phyloP scores from a whole-genome alignment of 2,797 vertebrate species.

The Poecile montanus region DNA sequence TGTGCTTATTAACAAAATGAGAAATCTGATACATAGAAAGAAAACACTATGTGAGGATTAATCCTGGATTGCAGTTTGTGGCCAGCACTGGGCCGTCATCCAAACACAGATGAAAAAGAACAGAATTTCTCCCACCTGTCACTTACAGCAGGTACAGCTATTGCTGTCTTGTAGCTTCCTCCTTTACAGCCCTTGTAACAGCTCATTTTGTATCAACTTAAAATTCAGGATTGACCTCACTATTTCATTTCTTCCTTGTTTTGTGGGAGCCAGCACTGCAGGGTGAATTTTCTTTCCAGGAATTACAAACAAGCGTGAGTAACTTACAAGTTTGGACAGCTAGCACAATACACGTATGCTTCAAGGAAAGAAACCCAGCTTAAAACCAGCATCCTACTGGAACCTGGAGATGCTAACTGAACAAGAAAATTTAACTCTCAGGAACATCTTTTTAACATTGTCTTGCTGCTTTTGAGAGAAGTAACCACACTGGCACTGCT shows the following conservation, averaged over 20 bases:
- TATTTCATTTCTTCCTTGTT: slow-evolving; percentile 59
- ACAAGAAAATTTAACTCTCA: slow-evolving; percentile 3
- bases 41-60: slow-evolving; percentile 78
- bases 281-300: slow-evolving; percentile 75
- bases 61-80: slow-evolving; percentile 69
- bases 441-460: not conserved
- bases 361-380: slow-evolving; percentile 42
- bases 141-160: slow-evolving; percentile 65
- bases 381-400: not conserved
- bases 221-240: slow-evolving; percentile 56
- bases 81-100: slow-evolving; percentile 70
- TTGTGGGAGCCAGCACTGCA: slow-evolving; percentile 56
- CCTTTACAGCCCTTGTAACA: slow-evolving; percentile 40
- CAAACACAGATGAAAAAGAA: slow-evolving; percentile 56
- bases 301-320: slow-evolving; percentile 68
- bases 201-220: slow-evolving; percentile 50
- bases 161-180: not conserved
- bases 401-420: not conserved
- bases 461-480: not conserved
- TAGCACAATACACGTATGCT: slow-evolving; percentile 8
- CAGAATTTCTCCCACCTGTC: slow-evolving; percentile 67
- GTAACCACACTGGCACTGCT: not conserved
- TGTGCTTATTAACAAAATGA: slow-evolving; percentile 80
- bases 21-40: slow-evolving; percentile 80
- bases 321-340: slow-evolving; percentile 71